Evolutionary conservation across 1,140 invertebrate species (phyloP), one percentile per base, ranked within the genome.

Genomic region (Conopomorpha cramerella): DNA sequence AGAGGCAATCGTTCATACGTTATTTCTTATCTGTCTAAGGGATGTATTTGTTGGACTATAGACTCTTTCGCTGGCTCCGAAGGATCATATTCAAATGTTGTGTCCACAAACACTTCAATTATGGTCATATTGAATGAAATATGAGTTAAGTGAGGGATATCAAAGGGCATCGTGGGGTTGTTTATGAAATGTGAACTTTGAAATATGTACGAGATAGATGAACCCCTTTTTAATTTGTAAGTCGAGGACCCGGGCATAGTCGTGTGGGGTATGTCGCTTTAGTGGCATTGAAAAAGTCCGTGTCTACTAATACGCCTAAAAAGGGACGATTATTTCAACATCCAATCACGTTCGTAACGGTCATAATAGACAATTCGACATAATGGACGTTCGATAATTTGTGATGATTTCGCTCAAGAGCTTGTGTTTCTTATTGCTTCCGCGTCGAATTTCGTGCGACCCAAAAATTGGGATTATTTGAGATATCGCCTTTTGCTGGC

Each of bases 401-500:
- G 45, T 46, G 30, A 49, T 43, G 47, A 52, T 52, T 55, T 55
- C 44, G 55, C 41, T 55, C 34, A 52, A 68, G 62, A 65, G 68
- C 60, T 68, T 66, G 64, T 76, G 71, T 71, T 72, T 68, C 71
- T 71, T 65, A 76, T 76, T 76, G 62, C 71, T 76, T 76, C 71
- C 71, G 71, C 67, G 66, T 70, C 66, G 62, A 71, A 72, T 76
- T 74, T 72, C 67, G 67, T 76, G 71, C 66, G 66, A 71, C 62
- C 67, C 66, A 57, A 56, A 62, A 71, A 52, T 64, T 59, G 56
- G 65, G 65, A 72, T 74, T 68, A 72, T 76, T n/a, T 67, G 67
- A 71, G 70, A 59, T 57, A 70, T 70, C 68, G 58, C 60, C 57
- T 51, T 66, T 64, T 68, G 68, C 66, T 65, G 72, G 71, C 67